These are phyloP conservation scores for Temnothorax nylanderi DNA, from an alignment of 1,140 invertebrate species.

Conservation along the genomic window DNA sequence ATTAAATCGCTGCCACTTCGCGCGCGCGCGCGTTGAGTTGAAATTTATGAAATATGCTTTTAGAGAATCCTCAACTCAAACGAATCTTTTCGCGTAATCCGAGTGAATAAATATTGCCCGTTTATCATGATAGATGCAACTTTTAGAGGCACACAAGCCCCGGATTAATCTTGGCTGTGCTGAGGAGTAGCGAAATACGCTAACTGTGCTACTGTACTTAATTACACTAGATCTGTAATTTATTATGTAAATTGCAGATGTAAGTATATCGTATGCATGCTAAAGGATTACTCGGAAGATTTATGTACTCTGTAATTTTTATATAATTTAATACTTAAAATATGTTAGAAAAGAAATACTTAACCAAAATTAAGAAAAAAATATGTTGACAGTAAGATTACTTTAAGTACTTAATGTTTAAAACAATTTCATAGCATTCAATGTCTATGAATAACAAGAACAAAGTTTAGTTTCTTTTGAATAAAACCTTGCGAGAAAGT, in stretches of 20 bases:
- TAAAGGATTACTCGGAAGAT: neutral
- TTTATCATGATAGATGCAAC: neutral
- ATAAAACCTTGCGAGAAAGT: neutral
- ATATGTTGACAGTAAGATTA: neutral
- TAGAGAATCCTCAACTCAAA: neutral
- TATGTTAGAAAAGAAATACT: neutral
- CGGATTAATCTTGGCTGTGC: neutral
- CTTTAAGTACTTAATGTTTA: neutral
- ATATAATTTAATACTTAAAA: neutral
- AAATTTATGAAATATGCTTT: constrained; percentile 18
- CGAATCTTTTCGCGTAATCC: neutral
- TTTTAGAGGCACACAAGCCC: neutral
- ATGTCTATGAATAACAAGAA: neutral
- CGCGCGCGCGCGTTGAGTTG: neutral
- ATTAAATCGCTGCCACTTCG: constrained; percentile 6
- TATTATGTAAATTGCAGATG: too few species aligned
- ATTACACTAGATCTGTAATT: neutral
- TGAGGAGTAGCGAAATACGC: neutral
- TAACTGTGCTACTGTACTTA: neutral
- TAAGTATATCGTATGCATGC: neutral
- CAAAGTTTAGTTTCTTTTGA: neutral
- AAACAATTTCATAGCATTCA: neutral
- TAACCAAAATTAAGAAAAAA: neutral
- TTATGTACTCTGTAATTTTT: neutral
- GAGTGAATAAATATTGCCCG: neutral